These are phyloP conservation scores for Lasioglossum pauxillum DNA, from an alignment of 2,888 invertebrate species.

Conservation along the genomic window DNA sequence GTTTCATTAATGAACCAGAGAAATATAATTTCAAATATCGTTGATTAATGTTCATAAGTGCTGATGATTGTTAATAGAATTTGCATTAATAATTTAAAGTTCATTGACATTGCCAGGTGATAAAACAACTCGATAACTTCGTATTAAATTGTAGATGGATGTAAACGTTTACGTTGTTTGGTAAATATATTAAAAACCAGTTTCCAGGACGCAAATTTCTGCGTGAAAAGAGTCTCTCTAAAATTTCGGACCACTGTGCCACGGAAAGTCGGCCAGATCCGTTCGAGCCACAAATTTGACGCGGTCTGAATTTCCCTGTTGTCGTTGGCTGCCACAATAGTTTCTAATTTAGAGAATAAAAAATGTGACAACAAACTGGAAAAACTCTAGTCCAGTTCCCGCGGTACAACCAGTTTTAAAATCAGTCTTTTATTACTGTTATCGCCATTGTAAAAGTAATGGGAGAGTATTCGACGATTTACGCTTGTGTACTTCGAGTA, in stretches of 20 bases:
- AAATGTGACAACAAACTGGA: background rate
- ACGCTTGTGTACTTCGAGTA: background rate
- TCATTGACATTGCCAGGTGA: background rate
- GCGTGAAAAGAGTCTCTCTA: background rate
- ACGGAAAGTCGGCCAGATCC: background rate
- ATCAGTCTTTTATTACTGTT: background rate
- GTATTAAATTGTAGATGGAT: background rate
- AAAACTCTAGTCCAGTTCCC: background rate
- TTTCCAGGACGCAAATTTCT: background rate
- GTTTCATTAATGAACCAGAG: background rate
- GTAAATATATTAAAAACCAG: background rate
- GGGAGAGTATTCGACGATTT: background rate
- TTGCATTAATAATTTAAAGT: background rate
- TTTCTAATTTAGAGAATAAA: background rate
- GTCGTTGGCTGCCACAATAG: background rate
- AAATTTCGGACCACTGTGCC: background rate
- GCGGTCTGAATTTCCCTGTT: background rate
- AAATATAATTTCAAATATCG: no score
- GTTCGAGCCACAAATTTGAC: background rate
- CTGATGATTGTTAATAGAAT: no score
- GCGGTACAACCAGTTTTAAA: background rate
- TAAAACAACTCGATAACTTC: background rate
- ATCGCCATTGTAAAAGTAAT: background rate
- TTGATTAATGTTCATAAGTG: no score
- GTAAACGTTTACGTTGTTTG: no score